phyloP scores from a whole-genome alignment of 1,140 invertebrate genomes.

The Sitophilus oryzae region DNA sequence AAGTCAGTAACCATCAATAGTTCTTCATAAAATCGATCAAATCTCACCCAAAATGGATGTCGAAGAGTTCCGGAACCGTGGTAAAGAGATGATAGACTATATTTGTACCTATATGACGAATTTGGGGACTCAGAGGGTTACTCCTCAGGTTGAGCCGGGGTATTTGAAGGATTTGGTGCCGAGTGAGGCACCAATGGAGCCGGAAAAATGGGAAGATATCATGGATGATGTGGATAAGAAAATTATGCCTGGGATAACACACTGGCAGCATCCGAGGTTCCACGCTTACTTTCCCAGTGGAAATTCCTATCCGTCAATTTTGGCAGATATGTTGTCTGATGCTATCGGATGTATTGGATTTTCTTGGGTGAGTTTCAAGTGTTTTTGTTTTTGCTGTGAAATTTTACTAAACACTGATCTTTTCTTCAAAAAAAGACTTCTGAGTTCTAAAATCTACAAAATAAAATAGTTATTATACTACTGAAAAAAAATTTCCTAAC shows the following conservation, averaged over 20 bases:
- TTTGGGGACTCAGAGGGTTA: slow-evolving; percentile 66
- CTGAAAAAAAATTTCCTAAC: too few species aligned
- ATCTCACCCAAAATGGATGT: slow-evolving; percentile 75
- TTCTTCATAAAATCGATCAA: too few species aligned
- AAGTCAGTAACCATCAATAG: too few species aligned
- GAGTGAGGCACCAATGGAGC: slow-evolving; percentile 66
- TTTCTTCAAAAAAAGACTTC: too few species aligned
- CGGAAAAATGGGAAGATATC: slow-evolving; percentile 79
- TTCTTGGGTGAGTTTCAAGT: slow-evolving; percentile 78
- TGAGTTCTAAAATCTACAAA: too few species aligned
- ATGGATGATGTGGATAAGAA: slow-evolving; percentile 83
- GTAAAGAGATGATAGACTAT: slow-evolving; percentile 90
- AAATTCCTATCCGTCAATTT: slow-evolving; percentile 88
- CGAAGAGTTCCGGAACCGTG: slow-evolving; percentile 73
- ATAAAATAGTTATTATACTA: too few species aligned
- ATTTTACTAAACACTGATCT: too few species aligned
- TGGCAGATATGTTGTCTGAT: slow-evolving; percentile 89
- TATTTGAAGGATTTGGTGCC: slow-evolving; percentile 75
- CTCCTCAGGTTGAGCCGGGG: slow-evolving; percentile 75
- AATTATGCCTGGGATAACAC: slow-evolving; percentile 92
- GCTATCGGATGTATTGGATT: slow-evolving; percentile 91
- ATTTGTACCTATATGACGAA: slow-evolving; percentile 83
- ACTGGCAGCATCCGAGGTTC: slow-evolving; percentile 95
- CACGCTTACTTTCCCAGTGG: slow-evolving; percentile 96
- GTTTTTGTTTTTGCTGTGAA: too few species aligned